A percentile compares a stretch with the other conserved stretches of the same genome.
Conservation (phyloP, 2,888 invertebrate genomes). For the Fragum fragum region DNA sequence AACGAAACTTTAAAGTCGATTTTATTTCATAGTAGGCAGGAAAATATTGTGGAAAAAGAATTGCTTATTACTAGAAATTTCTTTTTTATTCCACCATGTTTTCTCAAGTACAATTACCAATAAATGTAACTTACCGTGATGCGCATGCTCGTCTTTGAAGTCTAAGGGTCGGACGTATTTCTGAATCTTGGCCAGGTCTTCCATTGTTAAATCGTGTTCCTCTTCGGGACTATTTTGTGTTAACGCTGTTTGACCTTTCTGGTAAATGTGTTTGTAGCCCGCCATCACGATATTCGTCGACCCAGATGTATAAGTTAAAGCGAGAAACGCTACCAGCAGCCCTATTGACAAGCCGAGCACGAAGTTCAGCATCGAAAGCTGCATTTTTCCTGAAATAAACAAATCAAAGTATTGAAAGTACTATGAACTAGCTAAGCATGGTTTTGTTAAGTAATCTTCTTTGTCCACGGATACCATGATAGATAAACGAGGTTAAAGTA, state of each 20-base stretch:
- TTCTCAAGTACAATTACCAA: no score
- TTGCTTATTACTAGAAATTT: no score
- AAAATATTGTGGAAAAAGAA: no score
- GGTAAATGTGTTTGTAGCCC: not conserved
- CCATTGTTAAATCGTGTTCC: conserved; percentile 40
- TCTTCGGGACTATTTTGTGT: not conserved
- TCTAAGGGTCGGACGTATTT: conserved; percentile 45
- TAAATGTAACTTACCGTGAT: conserved; percentile 49
- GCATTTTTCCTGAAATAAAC: conserved; percentile 48
- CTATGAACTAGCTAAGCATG: no score
- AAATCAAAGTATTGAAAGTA: no score
- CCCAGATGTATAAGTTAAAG: conserved; percentile 38
- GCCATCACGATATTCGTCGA: not conserved
- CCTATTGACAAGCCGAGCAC: conserved; percentile 65
- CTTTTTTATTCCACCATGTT: no score
- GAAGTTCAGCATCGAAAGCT: conserved; percentile 61
- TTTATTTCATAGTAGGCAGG: no score
- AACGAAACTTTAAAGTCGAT: no score
- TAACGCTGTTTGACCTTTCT: not conserved
- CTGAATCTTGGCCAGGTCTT: conserved; percentile 55
- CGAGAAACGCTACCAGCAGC: conserved; percentile 59
- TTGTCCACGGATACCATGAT: no score
- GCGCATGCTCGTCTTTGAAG: conserved; percentile 47
- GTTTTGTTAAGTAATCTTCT: no score
- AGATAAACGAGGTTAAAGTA: no score